These are phyloP conservation scores for Spinus pinus DNA, from an alignment of 2,797 vertebrate genomes.

Conservation along the genomic window DNA sequence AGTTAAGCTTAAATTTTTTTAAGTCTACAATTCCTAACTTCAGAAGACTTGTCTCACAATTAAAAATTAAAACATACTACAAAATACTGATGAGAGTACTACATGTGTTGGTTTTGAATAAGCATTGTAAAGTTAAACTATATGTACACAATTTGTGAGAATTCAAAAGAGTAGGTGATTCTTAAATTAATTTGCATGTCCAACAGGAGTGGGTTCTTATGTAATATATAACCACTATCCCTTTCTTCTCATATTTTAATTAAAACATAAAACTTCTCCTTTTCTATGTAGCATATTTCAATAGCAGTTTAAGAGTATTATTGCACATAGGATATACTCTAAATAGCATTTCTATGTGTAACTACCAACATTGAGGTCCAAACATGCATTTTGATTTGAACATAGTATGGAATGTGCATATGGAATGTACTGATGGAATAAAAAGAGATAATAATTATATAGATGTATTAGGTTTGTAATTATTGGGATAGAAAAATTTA, in stretches of 20 bases:
- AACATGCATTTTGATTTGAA: background rate
- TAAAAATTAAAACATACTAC: background rate
- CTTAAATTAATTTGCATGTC: background rate
- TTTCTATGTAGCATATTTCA: background rate
- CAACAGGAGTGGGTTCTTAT: background rate
- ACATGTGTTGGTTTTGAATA: background rate
- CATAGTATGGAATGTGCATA: background rate
- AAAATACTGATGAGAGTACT: background rate
- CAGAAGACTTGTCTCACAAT: background rate
- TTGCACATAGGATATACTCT: background rate
- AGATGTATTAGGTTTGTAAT: background rate
- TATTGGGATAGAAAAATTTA: background rate
- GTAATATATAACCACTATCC: rapidly evolving
- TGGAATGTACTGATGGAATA: background rate
- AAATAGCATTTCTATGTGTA: background rate
- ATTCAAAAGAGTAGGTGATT: background rate
- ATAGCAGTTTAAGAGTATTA: background rate
- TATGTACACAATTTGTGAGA: background rate
- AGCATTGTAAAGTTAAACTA: background rate
- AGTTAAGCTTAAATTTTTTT: background rate
- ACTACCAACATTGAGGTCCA: background rate
- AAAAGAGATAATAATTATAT: background rate
- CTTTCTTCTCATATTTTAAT: background rate
- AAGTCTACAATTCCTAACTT: background rate
- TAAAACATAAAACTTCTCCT: background rate